These are phyloP conservation scores for Mus spretus DNA, from an alignment of 2,797 vertebrate species.

Conservation along the genomic window DNA sequence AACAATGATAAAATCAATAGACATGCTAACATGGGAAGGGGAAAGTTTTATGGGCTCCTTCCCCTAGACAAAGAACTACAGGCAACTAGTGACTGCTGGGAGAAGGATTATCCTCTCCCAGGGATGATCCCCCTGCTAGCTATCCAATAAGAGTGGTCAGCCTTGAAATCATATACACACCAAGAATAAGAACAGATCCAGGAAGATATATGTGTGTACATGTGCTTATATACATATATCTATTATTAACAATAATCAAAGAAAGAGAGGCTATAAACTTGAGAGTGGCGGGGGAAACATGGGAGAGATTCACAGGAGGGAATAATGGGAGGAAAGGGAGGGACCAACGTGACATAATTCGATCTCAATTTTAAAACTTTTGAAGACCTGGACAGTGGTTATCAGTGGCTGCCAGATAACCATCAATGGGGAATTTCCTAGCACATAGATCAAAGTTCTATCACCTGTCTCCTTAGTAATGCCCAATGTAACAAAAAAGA, in stretches of 20 bases:
- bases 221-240: background rate
- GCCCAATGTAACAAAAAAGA: background rate
- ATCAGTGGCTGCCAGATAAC: background rate
- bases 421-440: background rate
- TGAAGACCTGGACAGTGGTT: background rate
- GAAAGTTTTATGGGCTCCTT: background rate
- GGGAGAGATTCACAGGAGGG: background rate
- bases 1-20: background rate
- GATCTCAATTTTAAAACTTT: background rate
- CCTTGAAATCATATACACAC: background rate
- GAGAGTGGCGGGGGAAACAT: background rate
- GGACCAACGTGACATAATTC: background rate
- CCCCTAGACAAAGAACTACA: background rate
- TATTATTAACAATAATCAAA: background rate
- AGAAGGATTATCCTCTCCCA: background rate
- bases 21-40: background rate
- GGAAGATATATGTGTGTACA: background rate
- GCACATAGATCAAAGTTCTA: background rate
- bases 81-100: background rate
- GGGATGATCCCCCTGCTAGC: background rate
- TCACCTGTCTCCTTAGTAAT: background rate
- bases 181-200: background rate
- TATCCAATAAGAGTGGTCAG: background rate
- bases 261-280: background rate
- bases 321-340: no score